These are phyloP conservation scores for Siniperca obscura DNA, from an alignment of 2,797 vertebrate species.

Conservation along the genomic window DNA sequence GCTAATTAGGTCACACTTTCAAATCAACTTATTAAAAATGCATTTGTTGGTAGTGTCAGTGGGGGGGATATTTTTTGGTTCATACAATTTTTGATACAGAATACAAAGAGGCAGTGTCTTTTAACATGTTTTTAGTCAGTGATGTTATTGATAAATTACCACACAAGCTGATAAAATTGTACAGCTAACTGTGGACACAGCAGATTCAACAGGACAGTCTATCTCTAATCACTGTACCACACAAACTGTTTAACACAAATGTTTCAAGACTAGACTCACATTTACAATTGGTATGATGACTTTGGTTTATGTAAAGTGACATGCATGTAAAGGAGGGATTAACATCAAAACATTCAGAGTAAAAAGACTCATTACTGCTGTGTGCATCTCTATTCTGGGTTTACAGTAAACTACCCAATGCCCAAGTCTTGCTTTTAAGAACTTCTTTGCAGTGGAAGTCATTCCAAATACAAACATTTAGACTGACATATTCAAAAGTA, in stretches of 20 bases:
- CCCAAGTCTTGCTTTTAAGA: neutral
- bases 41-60: conserved; percentile 33
- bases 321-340: neutral
- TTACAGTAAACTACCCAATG: neutral
- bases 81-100: conserved; percentile 7
- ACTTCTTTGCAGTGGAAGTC: neutral
- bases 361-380: neutral
- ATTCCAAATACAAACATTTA: neutral
- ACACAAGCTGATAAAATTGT: conserved; percentile 8
- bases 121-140: neutral
- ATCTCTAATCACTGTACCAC: neutral
- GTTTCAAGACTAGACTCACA: neutral
- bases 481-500: neutral
- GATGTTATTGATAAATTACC: neutral
- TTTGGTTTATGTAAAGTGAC: neutral
- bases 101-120: neutral
- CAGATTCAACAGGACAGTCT: neutral
- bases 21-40: conserved; percentile 54
- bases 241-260: no score
- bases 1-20: conserved; percentile 52
- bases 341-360: neutral
- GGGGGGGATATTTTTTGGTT: conserved; percentile 1
- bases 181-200: neutral
- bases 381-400: neutral
- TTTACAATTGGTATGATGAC: neutral